Evolutionary conservation across 2,888 invertebrate species (phyloP), one percentile per base, ranked within the genome.

Genomic region (Chrysolina haemoptera): DNA sequence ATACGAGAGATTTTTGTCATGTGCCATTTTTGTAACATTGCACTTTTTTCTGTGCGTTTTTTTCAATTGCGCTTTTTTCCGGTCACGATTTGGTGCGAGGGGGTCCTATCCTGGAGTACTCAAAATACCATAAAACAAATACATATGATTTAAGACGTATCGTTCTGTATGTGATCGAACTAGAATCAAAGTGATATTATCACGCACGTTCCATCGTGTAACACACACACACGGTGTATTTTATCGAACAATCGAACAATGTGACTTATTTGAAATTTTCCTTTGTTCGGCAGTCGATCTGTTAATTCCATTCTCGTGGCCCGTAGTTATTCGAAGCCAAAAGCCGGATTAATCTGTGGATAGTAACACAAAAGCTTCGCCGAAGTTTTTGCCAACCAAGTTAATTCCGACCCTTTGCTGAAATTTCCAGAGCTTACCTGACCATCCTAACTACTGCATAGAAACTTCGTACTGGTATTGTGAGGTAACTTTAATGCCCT

Each of bases 351-450:
- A 59, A 59, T 22, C 59, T 59, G n/a, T 35, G 59, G n/a, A 59
- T 59, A 59, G 59, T 35, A 22, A n/a, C 59, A 59, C 59, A 59
- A 59, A 59, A 59, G 59, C 59, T 35, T 27, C 16, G 27, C 14
- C 8, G 27, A 59, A 59, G 35, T 59, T 59, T 59, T 59, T 59
- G 59, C n/a, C 59, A 18, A n/a, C 27, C 59, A 59, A 59, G 27
- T 59, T 59, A 59, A 59, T 59, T 14, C 22, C 59, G 59, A 59
- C 14, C 59, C 59, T 59, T 53, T 53, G 53, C 53, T 16, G 53
- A 53, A 53, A 53, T 53, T 53, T 59, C 59, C 27, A 35, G 35
- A 59, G 59, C 59, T 59, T 59, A 59, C 59, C 59, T 59, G 59
- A 9, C 59, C 59, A 14, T 35, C n/a, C 35, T n/a, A 59, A 59